Evolutionary conservation across 2,888 invertebrate species (phyloP), one percentile per base, ranked within the genome.

Genomic region (Sinelater perroti): DNA sequence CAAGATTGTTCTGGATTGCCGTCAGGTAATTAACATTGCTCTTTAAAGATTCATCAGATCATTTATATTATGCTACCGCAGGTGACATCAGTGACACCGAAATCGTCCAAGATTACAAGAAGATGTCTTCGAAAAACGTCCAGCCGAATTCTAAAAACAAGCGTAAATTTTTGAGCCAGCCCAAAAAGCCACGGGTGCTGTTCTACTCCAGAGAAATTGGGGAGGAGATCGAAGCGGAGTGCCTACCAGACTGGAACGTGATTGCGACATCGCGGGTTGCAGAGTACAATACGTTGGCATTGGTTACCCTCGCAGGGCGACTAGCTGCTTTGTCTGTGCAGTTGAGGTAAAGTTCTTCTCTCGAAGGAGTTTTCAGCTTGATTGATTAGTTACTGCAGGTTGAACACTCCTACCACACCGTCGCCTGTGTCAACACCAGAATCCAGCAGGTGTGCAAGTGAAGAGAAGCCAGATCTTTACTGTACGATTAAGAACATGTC

Each of bases 1-100:
- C 89, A 90, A 68, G 92, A 93, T 80, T 92, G 91, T 79, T 85
- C 86, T 59, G 89, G 90, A 72, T 81, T 91, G 70, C 90, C 90
- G 4, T 70, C 76, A 42, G 74, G 72, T 71, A 67, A 24, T 8
- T 21, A 10, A 30, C 13, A 3, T 10, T n/a, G n/a, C n/a, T n/a
- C n/a, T 8, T 20, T 11, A 42, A 3, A 2, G 1, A 4, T 42
- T 20, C n/a, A 7, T 24, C 24, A 7, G 4, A 7, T 6, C 4
- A 6, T 24, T 24, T 24, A 7, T 24, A 24, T 4, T 24, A 6
- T 24, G 24, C 7, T 24, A 6, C 63, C 62, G 67, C 72, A 60
- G 82, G 82, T 5, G 83, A 84, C 59, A 77, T 83, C 55, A 87
- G 85, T 60, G 88, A 91, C 75, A 88, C 89, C 17, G 90, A 90